Percentiles rank a stretch among this genome's conserved stretches.
These are phyloP conservation scores for Capromys pilorides DNA, from an alignment of 2,797 vertebrate species.

Conservation along the genomic window DNA sequence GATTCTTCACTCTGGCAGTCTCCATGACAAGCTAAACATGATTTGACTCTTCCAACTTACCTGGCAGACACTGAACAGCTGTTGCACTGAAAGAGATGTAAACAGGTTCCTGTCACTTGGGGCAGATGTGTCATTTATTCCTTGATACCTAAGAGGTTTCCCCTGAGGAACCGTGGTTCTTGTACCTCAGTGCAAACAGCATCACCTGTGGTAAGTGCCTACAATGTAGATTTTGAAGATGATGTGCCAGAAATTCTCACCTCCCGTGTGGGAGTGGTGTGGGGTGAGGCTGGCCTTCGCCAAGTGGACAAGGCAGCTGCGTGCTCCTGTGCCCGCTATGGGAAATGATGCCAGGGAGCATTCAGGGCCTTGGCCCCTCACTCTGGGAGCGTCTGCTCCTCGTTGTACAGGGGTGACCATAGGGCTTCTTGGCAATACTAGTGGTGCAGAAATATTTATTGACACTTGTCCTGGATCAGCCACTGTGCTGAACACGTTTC, in stretches of 20 bases:
- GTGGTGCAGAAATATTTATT: not conserved
- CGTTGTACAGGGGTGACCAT: not conserved
- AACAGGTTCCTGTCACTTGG: not conserved
- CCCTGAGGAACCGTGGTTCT: not conserved
- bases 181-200: not conserved
- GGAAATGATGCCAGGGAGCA: not conserved
- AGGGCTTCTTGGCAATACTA: not conserved
- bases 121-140: not conserved
- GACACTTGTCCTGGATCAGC: not conserved
- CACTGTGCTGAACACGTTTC: not conserved
- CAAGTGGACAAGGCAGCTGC: not conserved
- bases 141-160: not conserved
- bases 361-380: not conserved
- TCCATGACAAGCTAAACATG: not conserved
- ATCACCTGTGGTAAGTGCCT: not conserved
- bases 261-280: not conserved
- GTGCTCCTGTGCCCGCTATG: not conserved
- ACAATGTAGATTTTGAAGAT: not conserved
- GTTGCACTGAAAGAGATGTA: not conserved
- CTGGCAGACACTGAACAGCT: not conserved
- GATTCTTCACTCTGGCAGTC: not conserved
- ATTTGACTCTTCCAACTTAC: not conserved
- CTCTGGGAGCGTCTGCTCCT: not conserved
- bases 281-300: not conserved
- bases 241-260: not conserved